Percentiles rank a stretch among this genome's conserved stretches.
Evolutionary conservation across 1,140 invertebrate genomes (phyloP).

Genomic region (Battus philenor): DNA sequence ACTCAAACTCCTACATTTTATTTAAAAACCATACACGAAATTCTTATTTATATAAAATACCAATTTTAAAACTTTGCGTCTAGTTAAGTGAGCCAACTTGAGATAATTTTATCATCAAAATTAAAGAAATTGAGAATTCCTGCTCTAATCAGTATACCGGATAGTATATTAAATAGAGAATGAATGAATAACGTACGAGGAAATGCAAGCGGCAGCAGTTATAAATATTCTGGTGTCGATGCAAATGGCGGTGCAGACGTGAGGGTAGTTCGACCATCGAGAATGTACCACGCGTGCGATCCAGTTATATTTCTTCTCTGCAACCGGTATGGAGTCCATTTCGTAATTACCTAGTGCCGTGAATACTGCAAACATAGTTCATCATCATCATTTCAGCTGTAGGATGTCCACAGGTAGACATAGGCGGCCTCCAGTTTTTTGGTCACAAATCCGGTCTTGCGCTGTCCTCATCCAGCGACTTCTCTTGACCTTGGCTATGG

Average conservation of each 20-base stretch:
- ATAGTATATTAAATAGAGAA: background rate
- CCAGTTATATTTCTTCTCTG: constrained; percentile 36
- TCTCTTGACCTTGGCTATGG: no score
- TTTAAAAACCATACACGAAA: no score
- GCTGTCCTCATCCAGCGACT: no score
- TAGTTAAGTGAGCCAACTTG: no score
- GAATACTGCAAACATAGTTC: constrained; percentile 47
- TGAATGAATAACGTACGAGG: constrained; percentile 28
- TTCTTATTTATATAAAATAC: no score
- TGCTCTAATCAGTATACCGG: background rate
- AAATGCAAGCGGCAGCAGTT: constrained; percentile 40
- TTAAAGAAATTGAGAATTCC: background rate
- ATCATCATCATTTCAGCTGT: no score
- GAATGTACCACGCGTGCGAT: constrained; percentile 46
- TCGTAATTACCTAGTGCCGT: constrained; percentile 30
- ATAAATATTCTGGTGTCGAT: constrained; percentile 42
- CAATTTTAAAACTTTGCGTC: no score
- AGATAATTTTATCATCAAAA: background rate
- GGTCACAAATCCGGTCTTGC: no score
- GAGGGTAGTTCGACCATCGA: constrained; percentile 11
- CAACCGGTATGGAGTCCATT: constrained; percentile 20
- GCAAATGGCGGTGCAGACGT: constrained; percentile 44
- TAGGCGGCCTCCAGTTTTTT: no score
- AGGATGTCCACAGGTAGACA: no score
- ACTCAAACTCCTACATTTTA: no score